Conservation (phyloP, 2,888 invertebrate species). For the Aradus depressus region DNA sequence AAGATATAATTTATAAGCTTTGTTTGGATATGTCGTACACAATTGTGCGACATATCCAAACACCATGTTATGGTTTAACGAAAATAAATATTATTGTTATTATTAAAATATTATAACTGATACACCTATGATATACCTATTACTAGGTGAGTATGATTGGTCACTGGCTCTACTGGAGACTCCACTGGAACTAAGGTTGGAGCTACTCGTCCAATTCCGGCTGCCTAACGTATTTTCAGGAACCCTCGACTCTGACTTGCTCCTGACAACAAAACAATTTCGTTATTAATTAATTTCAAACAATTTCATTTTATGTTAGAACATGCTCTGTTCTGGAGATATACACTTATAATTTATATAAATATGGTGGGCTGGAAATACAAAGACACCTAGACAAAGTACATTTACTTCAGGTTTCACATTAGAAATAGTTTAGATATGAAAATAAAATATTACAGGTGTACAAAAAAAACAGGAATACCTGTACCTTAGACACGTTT, state of each 20-base stretch:
- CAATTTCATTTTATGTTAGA: too few species aligned
- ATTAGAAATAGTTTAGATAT: neutral
- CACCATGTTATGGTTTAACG: neutral
- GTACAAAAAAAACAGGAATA: too few species aligned
- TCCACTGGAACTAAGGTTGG: slow-evolving; percentile 25
- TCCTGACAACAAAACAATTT: too few species aligned
- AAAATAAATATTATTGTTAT: neutral
- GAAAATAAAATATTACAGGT: neutral
- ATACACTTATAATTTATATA: neutral
- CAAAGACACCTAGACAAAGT: slow-evolving; percentile 4
- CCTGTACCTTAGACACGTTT: too few species aligned
- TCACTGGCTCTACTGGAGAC: slow-evolving; percentile 19
- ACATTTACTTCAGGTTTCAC: neutral
- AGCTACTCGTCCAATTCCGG: slow-evolving; percentile 29
- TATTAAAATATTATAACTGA: neutral
- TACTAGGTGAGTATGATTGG: slow-evolving; percentile 11
- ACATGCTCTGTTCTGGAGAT: too few species aligned
- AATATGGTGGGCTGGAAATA: neutral
- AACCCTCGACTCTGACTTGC: slow-evolving; percentile 12
- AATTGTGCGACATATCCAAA: too few species aligned
- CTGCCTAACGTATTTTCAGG: slow-evolving; percentile 21
- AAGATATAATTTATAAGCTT: too few species aligned
- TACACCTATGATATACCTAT: slow-evolving; percentile 7
- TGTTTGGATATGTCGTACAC: too few species aligned
- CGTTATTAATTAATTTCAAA: too few species aligned